phyloP scores from a whole-genome alignment of 2,797 vertebrate genomes.

The Chanos chanos region DNA sequence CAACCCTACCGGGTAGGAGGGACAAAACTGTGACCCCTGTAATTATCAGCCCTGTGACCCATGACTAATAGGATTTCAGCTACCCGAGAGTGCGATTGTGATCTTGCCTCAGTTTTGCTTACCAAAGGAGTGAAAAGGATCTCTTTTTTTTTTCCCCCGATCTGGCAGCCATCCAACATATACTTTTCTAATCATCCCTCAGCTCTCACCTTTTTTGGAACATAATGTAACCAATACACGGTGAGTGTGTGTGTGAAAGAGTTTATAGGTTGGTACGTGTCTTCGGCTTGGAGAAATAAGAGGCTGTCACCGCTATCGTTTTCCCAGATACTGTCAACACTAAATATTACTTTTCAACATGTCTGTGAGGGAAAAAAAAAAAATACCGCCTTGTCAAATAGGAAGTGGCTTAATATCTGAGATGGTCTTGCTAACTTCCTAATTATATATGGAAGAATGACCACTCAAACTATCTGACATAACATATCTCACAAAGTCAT shows the following conservation, averaged over 20 bases:
- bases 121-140: conserved; percentile 4
- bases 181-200: background rate
- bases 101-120: conserved; percentile 45
- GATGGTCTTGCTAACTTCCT: conserved; percentile 5
- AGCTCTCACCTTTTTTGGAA: conserved; percentile 16
- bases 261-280: conserved; percentile 18
- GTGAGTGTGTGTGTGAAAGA: background rate
- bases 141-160: conserved; percentile 7
- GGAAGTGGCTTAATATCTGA: conserved; percentile 6
- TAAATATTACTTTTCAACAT: conserved; percentile 48
- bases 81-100: conserved; percentile 56
- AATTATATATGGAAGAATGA: conserved; percentile 8
- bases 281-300: conserved; percentile 40
- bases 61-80: conserved; percentile 62
- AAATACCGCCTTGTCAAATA: too few relatives aligned
- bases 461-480: background rate
- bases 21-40: conserved; percentile 55
- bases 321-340: conserved; percentile 53
- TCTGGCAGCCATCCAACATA: too few relatives aligned
- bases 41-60: conserved; percentile 58
- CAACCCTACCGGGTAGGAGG: conserved; percentile 35
- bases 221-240: background rate
- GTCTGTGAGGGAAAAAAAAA: conserved; percentile 45
- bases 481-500: conserved; percentile 2
- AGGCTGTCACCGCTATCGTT: conserved; percentile 33